These are phyloP conservation scores for Silvanus unidentatus DNA, from an alignment of 2,888 invertebrate genomes.

Conservation along the genomic window DNA sequence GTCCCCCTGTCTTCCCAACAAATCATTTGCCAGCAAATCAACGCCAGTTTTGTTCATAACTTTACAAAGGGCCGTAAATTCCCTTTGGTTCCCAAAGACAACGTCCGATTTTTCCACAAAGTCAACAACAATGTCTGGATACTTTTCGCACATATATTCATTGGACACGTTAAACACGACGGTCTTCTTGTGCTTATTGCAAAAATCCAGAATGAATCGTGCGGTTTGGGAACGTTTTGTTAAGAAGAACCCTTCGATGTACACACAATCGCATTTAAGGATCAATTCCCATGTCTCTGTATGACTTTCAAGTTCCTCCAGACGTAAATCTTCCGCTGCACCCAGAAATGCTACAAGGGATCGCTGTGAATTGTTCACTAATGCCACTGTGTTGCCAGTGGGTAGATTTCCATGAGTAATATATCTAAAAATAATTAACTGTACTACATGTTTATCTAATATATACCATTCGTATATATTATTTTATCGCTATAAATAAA, in stretches of 20 bases:
- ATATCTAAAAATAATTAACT: conserved; percentile 29
- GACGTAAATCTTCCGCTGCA: conserved; percentile 47
- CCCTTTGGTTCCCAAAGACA: conserved; percentile 54
- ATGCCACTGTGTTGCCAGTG: conserved; percentile 51
- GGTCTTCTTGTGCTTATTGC: conserved; percentile 38
- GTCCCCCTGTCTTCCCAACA: conserved; percentile 10
- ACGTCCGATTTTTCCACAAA: conserved; percentile 48
- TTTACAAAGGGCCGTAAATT: conserved; percentile 47
- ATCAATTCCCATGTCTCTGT: conserved; percentile 26
- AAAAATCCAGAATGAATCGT: conserved; percentile 44
- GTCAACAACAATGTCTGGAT: conserved; percentile 42
- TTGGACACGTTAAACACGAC: conserved; percentile 53
- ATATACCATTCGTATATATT: no score
- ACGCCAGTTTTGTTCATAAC: conserved; percentile 30
- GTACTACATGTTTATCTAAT: not conserved
- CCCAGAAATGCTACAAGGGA: conserved; percentile 53
- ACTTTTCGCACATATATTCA: conserved; percentile 48
- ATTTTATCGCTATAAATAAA: not conserved
- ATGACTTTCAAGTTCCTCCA: conserved; percentile 32
- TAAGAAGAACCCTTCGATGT: conserved; percentile 56
- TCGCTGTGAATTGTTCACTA: conserved; percentile 46
- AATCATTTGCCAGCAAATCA: conserved; percentile 13
- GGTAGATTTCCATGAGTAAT: conserved; percentile 34
- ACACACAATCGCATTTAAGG: conserved; percentile 39
- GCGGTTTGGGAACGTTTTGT: conserved; percentile 48